Conservation (phyloP, 1,140 invertebrate species). For the Caenorhabditis remanei region DNA sequence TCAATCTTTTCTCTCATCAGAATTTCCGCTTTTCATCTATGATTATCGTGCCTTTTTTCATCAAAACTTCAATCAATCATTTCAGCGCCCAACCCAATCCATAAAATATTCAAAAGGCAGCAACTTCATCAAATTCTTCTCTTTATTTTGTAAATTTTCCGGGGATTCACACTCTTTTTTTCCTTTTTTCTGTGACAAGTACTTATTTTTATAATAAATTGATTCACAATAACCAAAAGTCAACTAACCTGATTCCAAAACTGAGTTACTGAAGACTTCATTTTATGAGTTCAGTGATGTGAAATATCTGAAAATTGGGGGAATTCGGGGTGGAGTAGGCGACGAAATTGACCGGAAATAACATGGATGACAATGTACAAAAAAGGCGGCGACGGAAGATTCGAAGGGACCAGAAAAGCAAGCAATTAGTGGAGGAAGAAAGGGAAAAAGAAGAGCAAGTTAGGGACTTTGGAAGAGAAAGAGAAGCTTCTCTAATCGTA, state of each 20-base stretch:
- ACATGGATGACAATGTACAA: constrained; percentile 40
- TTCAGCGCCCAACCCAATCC: neutral
- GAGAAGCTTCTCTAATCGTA: constrained; percentile 10
- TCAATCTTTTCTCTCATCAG: no score
- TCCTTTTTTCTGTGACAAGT: neutral
- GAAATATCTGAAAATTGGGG: neutral
- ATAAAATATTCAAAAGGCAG: no score
- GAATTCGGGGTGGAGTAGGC: neutral
- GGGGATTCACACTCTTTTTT: neutral
- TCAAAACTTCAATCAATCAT: neutral
- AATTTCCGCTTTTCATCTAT: no score
- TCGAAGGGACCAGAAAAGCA: constrained; percentile 36
- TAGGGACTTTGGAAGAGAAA: neutral
- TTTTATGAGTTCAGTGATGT: neutral
- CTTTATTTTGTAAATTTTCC: neutral
- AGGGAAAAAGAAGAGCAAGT: neutral
- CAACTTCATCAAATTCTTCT: neutral
- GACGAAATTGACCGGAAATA: constrained; percentile 41
- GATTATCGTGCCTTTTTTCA: no score
- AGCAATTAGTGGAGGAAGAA: constrained; percentile 32
- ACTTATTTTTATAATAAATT: neutral
- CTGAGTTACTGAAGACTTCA: constrained; percentile 36
- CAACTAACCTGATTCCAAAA: constrained; percentile 26
- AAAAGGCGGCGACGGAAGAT: constrained; percentile 34
- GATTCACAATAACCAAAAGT: neutral